These are phyloP conservation scores for Patella vulgata DNA, from an alignment of 1,140 invertebrate genomes.

Conservation along the genomic window DNA sequence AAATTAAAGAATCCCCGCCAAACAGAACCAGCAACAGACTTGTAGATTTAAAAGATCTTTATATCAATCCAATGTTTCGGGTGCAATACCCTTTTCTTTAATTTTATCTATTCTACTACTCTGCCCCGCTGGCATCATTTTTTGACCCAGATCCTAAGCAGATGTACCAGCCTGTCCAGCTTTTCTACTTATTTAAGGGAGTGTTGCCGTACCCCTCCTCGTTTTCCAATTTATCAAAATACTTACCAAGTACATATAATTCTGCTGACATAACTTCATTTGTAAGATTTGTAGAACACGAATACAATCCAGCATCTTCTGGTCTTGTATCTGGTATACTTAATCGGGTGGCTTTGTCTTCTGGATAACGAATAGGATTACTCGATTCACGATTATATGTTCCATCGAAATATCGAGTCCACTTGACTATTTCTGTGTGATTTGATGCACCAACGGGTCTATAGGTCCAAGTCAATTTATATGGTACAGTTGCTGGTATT, in stretches of 20 bases:
- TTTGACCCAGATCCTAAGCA: too few relatives aligned
- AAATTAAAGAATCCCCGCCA: too few relatives aligned
- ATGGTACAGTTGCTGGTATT: not conserved
- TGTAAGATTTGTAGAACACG: slow-evolving; percentile 1
- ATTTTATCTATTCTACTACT: too few relatives aligned
- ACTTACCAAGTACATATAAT: slow-evolving; percentile 11
- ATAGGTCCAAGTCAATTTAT: slow-evolving; percentile 6
- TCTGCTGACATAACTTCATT: not conserved
- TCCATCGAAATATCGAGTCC: not conserved
- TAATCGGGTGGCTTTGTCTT: not conserved
- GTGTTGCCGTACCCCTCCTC: too few relatives aligned
- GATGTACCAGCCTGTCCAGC: too few relatives aligned
- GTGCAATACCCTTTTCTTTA: too few relatives aligned
- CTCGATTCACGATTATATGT: not conserved
- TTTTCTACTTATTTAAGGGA: too few relatives aligned
- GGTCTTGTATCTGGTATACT: not conserved
- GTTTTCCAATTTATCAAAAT: too few relatives aligned
- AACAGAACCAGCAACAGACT: too few relatives aligned
- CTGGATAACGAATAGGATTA: not conserved
- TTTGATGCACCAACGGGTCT: not conserved
- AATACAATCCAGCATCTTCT: slow-evolving; percentile 2
- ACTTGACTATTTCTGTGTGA: not conserved
- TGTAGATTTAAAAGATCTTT: too few relatives aligned
- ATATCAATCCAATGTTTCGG: too few relatives aligned
- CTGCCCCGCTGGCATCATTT: too few relatives aligned